Percentiles rank a stretch among this genome's conserved stretches.
Evolutionary conservation across 23 tunicate genomes (phyloP).

Genomic region (Trididemnum clinides): DNA sequence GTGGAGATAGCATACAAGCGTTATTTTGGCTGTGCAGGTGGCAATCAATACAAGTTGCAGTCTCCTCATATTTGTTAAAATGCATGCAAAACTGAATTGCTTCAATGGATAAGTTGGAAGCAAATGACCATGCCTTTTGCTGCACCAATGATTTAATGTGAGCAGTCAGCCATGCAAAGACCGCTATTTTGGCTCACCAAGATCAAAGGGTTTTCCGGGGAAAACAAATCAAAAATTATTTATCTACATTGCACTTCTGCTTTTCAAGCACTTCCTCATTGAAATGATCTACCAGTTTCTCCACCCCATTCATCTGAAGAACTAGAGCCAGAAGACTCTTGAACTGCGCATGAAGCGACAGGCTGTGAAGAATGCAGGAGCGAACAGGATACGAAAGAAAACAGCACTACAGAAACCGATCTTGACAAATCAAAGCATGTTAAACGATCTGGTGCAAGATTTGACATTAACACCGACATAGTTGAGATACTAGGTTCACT

Average conservation of each 20-base stretch:
- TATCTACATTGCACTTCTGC: not conserved
- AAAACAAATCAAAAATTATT: too few species aligned
- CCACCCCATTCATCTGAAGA: not conserved
- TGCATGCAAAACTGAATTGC: not conserved
- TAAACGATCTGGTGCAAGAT: conserved; percentile 8
- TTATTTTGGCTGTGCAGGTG: not conserved
- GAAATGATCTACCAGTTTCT: not conserved
- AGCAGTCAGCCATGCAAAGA: not conserved
- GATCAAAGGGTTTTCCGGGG: not conserved
- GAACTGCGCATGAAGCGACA: not conserved
- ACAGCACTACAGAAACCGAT: not conserved
- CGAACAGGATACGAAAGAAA: not conserved
- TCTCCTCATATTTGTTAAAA: not conserved
- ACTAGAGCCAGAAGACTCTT: not conserved
- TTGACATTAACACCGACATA: not conserved
- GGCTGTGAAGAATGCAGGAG: not conserved
- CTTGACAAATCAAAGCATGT: not conserved
- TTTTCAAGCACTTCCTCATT: not conserved
- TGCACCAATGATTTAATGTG: too few species aligned
- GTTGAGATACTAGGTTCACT: not conserved
- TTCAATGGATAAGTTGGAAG: not conserved
- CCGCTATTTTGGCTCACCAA: not conserved
- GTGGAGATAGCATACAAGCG: not conserved
- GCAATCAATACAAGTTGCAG: not conserved
- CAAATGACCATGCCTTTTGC: not conserved